Evolutionary conservation across 2,888 invertebrate species (phyloP), one percentile per base, ranked within the genome.

Genomic region (Myopa tessellatipennis): DNA sequence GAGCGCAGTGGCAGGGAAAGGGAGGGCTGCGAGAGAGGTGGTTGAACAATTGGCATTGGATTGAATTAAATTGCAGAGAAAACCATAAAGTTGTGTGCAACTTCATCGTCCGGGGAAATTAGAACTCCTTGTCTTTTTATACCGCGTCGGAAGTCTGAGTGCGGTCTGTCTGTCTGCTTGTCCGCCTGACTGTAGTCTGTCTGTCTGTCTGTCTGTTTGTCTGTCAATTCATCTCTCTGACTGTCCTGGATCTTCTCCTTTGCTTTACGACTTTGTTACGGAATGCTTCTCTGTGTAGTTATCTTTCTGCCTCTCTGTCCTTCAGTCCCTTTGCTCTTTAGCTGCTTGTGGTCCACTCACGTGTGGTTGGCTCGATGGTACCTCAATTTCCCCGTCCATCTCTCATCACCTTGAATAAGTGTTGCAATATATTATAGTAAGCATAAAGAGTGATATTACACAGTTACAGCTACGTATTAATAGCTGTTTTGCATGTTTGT

Each of bases 91-190:
- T 55, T 74, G 74, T 74, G 55, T 67, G 55, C 67, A 52, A 74
- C 65, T 52, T 55, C 55, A 55, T 68, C 58, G 74, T 74, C 74
- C 52, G 63, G 74, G 74, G 74, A 74, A 74, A 74, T 74, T 65
- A 74, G 74, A 74, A 74, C 58, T 52, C 67, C 74, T 50, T 50
- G 55, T 45, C 38, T 61, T 74, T 38, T 61, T 0, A n/a, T 61
- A 26, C 7, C 10, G n/a, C n/a, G 26, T 26, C 61, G 10, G 26
- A 26, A n/a, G 4, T 61, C 45, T 45, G 26, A 12, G 10, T 12
- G 52, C n/a, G 5, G 6, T 60, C 12, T 26, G 26, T 10, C 34
- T 61, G 61, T 4, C 26, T n/a, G 61, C 8, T n/a, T 10, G 10
- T 18, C 61, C 1, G n/a, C 55, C 1, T 61, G n/a, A n/a, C n/a